Evolutionary conservation across 1,140 invertebrate species (phyloP).

Genomic region (Musca vetustissima): DNA sequence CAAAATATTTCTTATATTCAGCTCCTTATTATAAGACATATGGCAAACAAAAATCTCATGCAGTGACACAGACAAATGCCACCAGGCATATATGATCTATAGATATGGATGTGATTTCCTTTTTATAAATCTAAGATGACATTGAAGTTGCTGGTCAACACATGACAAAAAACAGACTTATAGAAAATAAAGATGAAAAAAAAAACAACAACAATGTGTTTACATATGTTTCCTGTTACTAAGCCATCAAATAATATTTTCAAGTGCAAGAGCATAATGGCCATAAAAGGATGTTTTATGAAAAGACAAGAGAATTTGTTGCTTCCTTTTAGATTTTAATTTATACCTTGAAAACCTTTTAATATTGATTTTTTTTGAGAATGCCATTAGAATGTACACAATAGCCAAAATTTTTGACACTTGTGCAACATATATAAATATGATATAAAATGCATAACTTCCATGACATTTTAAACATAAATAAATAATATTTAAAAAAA

Average conservation of each 20-base stretch:
- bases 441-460: neutral
- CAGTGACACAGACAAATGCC: too few relatives aligned
- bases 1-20: too few relatives aligned
- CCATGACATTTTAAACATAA: neutral
- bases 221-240: neutral
- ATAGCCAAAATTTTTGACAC: too few relatives aligned
- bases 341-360: conserved; percentile 5
- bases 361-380: neutral
- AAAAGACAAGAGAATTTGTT: too few relatives aligned
- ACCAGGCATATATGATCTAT: too few relatives aligned
- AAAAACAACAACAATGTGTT: neutral
- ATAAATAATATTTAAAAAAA: neutral
- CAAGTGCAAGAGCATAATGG: conserved; percentile 20
- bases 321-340: neutral
- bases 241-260: conserved; percentile 4
- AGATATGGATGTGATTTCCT: conserved; percentile 10
- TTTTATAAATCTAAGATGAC: conserved; percentile 11
- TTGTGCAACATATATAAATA: too few relatives aligned
- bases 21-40: too few relatives aligned
- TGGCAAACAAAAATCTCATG: too few relatives aligned
- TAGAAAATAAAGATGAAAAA: neutral
- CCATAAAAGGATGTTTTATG: neutral
- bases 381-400: neutral
- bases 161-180: too few relatives aligned
- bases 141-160: conserved; percentile 4